Evolutionary conservation across 2,113 vertebrate species (phyloP), one percentile per base, ranked within the genome.

Genomic region (Centropus bengalensis): DNA sequence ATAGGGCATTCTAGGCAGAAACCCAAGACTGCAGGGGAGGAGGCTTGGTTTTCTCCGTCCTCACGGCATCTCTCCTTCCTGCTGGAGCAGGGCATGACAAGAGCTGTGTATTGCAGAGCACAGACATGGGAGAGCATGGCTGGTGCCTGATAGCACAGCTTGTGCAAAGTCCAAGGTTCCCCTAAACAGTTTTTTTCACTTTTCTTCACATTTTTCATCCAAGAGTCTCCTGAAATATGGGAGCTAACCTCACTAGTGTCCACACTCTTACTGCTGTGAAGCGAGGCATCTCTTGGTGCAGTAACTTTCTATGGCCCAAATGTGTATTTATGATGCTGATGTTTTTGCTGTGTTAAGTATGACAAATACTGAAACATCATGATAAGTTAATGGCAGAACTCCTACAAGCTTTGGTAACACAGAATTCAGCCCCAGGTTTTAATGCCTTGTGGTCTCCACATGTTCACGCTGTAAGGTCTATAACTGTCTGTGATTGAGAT

Each of bases 401-500:
- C 27, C 30, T 40, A 2, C 56, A 51, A 42, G 47, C 52, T 81
- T 76, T 2, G 10, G 60, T 58, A 75, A 33, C 24, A 24, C 44
- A 62, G 36, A 79, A 78, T 56, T 67, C 66, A 68, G 47, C 30
- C 58, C 14, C 73, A 75, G 47, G 55, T 89, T 97, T 88, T 56
- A 69, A 17, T 81, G 54, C 47, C 59, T 85, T 62, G 67, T 91
- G 81, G 40, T 79, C 6, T 86, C 78, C 89, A 67, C 71, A 36
- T 64, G 79, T 67, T 88, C 85, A n/a, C 17, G 3, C 60, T 55
- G 33, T 45, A 85, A 42, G 4, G 2, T 74, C 71, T 93, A 12
- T 74, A 82, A 47, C 38, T 81, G 15, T 59, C n/a, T 83, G 13
- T 56, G 30, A 42, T 70, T 59, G 47, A 80, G 88, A 88, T 88